Percentiles rank a stretch among this genome's conserved stretches.
These are phyloP conservation scores for Dryoscopus gambensis DNA, from an alignment of 2,113 vertebrate genomes.

Conservation along the genomic window DNA sequence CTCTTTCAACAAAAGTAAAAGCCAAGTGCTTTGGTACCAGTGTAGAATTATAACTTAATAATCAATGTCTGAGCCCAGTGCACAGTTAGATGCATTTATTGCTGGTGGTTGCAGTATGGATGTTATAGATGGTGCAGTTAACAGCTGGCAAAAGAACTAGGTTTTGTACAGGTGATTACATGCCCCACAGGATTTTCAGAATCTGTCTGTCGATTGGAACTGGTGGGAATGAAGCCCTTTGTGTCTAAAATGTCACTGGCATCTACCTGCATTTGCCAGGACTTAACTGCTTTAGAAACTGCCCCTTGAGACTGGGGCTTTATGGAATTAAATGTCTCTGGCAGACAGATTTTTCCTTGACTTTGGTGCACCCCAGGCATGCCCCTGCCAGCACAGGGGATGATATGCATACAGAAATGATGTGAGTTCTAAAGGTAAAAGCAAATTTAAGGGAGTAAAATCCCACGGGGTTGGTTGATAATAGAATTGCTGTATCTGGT, in stretches of 20 bases:
- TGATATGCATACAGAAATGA: background rate
- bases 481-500: background rate
- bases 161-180: background rate
- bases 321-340: background rate
- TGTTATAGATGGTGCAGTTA: background rate
- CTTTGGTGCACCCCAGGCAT: background rate
- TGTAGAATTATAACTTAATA: background rate
- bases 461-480: background rate
- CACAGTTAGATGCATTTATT: background rate
- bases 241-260: background rate
- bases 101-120: background rate
- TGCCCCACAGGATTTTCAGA: background rate
- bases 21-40: background rate
- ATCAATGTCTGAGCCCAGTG: background rate
- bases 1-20: background rate
- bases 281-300: background rate
- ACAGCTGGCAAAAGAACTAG: background rate
- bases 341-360: background rate
- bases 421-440: background rate
- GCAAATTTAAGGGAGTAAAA: background rate
- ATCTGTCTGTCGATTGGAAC: background rate
- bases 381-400: background rate
- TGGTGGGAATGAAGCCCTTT: background rate
- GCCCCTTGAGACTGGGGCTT: background rate
- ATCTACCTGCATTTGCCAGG: background rate